Evolutionary conservation across 92 coral and sea anemone genomes (phyloP).

Genomic region (Micromussa lordhowensis): DNA sequence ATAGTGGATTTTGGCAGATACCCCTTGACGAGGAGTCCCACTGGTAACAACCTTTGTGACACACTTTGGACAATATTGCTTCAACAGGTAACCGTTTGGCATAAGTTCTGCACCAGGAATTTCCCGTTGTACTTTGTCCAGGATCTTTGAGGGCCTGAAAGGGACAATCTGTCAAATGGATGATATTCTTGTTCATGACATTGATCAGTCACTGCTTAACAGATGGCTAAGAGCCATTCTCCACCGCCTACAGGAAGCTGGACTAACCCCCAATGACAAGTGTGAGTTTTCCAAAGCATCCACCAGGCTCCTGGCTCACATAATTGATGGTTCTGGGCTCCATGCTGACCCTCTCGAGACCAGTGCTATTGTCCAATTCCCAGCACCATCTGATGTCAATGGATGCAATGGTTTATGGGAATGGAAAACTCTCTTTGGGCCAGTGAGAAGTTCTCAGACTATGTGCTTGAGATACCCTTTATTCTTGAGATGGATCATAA

Average conservation of each 20-base stretch:
- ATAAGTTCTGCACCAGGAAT: too few relatives aligned
- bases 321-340: slow-evolving; percentile 55
- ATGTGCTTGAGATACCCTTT: slow-evolving; percentile 4
- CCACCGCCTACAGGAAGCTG: too few relatives aligned
- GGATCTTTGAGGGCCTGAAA: too few relatives aligned
- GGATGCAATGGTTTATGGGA: slow-evolving; percentile 46
- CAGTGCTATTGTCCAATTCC: slow-evolving; percentile 51
- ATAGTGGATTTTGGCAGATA: neutral
- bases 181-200: too few relatives aligned
- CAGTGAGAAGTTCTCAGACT: slow-evolving; percentile 31
- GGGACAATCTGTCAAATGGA: too few relatives aligned
- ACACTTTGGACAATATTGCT: too few relatives aligned
- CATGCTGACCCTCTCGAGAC: slow-evolving; percentile 62
- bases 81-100: too few relatives aligned
- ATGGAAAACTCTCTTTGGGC: slow-evolving; percentile 57
- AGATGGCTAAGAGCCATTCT: too few relatives aligned
- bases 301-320: slow-evolving; percentile 66
- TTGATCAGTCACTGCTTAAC: too few relatives aligned
- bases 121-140: too few relatives aligned
- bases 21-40: neutral
- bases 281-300: slow-evolving; percentile 52
- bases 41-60: neutral
- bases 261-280: slow-evolving; percentile 69
- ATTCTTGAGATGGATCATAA: slow-evolving; percentile 50
- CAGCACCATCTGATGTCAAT: slow-evolving; percentile 31